A percentile compares a stretch with the other conserved stretches of the same genome.
phyloP scores from a whole-genome alignment of 2,797 vertebrate genomes.

The Eidolon dupreanum region DNA sequence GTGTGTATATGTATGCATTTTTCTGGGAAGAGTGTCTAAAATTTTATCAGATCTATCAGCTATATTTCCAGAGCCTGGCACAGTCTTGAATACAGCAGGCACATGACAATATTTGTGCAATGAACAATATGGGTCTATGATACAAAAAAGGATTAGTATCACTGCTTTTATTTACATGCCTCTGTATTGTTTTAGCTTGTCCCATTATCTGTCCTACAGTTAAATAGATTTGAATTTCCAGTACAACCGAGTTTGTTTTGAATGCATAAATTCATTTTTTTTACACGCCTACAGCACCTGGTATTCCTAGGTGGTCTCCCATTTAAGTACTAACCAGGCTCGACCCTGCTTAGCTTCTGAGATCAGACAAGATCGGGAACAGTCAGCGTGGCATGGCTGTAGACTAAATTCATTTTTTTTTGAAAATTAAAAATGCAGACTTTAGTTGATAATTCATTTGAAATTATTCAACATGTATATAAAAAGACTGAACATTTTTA shows the following conservation, averaged over 20 bases:
- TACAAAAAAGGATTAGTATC: neutral
- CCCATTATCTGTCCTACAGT: neutral
- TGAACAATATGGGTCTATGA: neutral
- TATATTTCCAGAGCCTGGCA: neutral
- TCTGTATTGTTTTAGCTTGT: neutral
- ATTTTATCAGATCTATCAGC: neutral
- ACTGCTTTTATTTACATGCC: neutral
- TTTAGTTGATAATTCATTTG: neutral
- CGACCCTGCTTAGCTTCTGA: too few relatives aligned
- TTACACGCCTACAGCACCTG: neutral
- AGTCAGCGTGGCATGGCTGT: too few relatives aligned
- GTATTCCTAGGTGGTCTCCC: too few relatives aligned
- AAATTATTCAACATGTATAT: conserved; percentile 17
- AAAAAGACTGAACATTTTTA: neutral
- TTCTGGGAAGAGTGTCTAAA: neutral
- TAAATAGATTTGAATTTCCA: conserved; percentile 8
- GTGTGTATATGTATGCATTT: too few relatives aligned
- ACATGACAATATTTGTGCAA: neutral
- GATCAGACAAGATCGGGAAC: too few relatives aligned
- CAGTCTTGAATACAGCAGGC: neutral
- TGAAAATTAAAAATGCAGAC: conserved; percentile 5
- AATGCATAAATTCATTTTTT: neutral
- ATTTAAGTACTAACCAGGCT: too few relatives aligned
- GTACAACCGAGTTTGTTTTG: conserved; percentile 16
- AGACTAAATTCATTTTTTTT: neutral